Conservation (phyloP, 2,113 vertebrate species). For the Tupaia chinensis region DNA sequence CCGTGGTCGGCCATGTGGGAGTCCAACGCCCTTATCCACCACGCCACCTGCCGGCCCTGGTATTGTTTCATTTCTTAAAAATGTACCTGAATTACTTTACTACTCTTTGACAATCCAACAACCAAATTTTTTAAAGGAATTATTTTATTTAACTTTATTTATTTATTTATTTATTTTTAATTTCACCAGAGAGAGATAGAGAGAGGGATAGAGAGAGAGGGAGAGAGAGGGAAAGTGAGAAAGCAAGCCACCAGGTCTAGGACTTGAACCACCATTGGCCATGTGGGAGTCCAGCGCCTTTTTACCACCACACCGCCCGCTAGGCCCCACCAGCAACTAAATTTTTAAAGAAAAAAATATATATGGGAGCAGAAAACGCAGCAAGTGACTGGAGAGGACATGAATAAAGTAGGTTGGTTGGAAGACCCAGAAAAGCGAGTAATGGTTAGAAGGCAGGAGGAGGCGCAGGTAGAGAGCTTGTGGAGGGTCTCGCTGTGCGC, state of each 20-base stretch:
- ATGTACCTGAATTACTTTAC: not conserved
- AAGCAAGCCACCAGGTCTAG: too few relatives aligned
- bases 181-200: too few relatives aligned
- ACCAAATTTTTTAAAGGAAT: slow-evolving; percentile 3
- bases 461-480: not conserved
- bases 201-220: too few relatives aligned
- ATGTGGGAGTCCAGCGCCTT: too few relatives aligned
- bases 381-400: not conserved
- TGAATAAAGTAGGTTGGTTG: not conserved
- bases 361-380: not conserved
- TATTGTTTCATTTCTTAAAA: slow-evolving; percentile 44
- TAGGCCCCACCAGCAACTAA: not conserved
- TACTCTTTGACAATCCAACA: not conserved
- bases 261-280: too few relatives aligned
- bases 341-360: slow-evolving; percentile 16
- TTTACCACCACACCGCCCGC: too few relatives aligned
- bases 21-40: too few relatives aligned
- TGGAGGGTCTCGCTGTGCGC: not conserved
- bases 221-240: too few relatives aligned
- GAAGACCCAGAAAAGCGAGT: not conserved
- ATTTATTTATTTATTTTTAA: too few relatives aligned
- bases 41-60: not conserved
- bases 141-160: too few relatives aligned
- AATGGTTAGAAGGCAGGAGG: not conserved
- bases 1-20: too few relatives aligned